Evolutionary conservation across 2,797 vertebrate genomes (phyloP), one percentile per base, ranked within the genome.

Genomic region (Smutsia gigantea): DNA sequence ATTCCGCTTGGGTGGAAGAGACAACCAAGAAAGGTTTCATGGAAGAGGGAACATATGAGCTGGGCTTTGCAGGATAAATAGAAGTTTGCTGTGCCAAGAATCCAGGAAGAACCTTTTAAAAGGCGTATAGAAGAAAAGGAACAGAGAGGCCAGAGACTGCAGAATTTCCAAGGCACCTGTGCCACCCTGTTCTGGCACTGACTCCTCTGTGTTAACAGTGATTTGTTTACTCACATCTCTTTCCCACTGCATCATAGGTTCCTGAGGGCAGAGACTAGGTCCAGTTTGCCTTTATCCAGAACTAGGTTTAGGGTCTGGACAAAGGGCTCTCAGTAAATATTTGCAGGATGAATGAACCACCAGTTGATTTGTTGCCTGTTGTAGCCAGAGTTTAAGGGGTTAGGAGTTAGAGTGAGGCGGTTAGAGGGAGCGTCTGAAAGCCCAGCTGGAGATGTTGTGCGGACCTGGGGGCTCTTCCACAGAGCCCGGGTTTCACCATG

Each of bases 1-100:
- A 6, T 39, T 25, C 57, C 64, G n/a, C 31, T 11, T 17, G 72
- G 39, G 21, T 51, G 57, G 66, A 77, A 77, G 63, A 21, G 46
- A 68, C 25, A 51, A 37, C n/a, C 37, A 55, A 63, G 34, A 75
- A 75, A 87, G 12, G 0, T 51, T 69, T 71, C 21, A 27, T 6
- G 21, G 59, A 53, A 71, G 71, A 72, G 3, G 31, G 29, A 37
- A 34, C 23, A 37, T 61, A 29, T 39, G 66, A 85, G 59, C 5
- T 63, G 78, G 71, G n/a, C 37, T 92, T 85, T 42, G 89, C 49
- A 59, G 93, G 64, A 51, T 66, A 71, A 72, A 89, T 72, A 94
- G 71, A 78, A 78, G 29, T 61, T 85, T 57, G 27, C 78, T 42
- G 11, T 59, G n/a, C n/a, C 42, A 61, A 79, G 78, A 57, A 34